Conservation (phyloP, 1,140 invertebrate species). For the Drosophila prosaltans region DNA sequence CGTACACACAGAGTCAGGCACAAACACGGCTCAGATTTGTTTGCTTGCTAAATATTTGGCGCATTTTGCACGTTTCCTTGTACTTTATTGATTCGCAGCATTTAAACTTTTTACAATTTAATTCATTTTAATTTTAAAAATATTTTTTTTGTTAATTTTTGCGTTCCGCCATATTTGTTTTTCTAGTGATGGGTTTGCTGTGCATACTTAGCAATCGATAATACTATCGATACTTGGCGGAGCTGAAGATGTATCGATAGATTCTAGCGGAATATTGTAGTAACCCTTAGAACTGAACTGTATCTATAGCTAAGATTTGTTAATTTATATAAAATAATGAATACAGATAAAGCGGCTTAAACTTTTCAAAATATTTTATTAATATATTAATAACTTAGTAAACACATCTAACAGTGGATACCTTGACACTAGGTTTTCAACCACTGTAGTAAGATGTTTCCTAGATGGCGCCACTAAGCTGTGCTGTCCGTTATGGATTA, state of each 20-base stretch:
- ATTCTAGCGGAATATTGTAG: neutral
- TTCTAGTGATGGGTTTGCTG: constrained; percentile 42
- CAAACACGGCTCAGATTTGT: constrained; percentile 1
- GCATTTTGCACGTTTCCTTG: neutral
- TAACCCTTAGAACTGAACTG: neutral
- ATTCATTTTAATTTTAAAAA: constrained; percentile 12
- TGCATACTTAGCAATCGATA: neutral
- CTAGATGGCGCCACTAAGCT: neutral
- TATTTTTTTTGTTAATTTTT: constrained; percentile 54
- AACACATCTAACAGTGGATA: no score
- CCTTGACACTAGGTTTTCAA: neutral
- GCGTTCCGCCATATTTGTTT: constrained; percentile 73
- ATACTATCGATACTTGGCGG: neutral
- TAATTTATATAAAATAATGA: neutral
- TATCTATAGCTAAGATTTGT: neutral
- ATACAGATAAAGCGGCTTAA: neutral
- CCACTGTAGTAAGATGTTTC: neutral
- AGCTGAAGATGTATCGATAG: neutral
- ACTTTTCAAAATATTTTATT: neutral
- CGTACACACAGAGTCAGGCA: constrained; percentile 3
- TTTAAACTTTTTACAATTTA: neutral
- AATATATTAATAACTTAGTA: neutral
- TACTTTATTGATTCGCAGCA: constrained; percentile 2
- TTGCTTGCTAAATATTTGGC: neutral
- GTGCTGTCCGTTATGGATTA: neutral